Percentiles rank a stretch among this genome's conserved stretches.
These are phyloP conservation scores for Oedothorax gibbosus DNA, from an alignment of 1,140 invertebrate species.

Conservation along the genomic window DNA sequence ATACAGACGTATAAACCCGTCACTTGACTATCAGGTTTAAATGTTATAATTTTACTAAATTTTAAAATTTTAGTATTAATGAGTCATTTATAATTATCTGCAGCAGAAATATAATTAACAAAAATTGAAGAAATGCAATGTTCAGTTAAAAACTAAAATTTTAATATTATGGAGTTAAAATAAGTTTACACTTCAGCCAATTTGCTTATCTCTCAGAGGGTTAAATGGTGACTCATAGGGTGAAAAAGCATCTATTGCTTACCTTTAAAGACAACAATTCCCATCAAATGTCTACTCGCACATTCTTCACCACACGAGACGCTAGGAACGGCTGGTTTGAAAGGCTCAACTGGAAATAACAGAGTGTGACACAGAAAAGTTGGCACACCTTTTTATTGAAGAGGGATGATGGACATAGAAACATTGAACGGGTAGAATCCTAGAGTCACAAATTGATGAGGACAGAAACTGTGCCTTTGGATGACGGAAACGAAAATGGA, in stretches of 20 bases:
- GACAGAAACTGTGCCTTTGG: constrained; percentile 42
- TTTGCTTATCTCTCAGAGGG: too few species aligned
- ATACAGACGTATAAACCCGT: too few species aligned
- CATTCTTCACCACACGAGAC: constrained; percentile 1
- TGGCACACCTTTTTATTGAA: constrained; percentile 41
- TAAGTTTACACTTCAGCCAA: too few species aligned
- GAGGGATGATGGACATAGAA: constrained; percentile 43
- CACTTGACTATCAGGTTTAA: too few species aligned
- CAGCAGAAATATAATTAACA: too few species aligned
- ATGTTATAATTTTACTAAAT: too few species aligned
- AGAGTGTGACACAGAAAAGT: constrained; percentile 21
- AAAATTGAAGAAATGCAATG: too few species aligned
- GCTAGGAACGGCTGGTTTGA: constrained; percentile 49
- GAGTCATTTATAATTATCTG: too few species aligned
- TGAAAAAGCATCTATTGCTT: neutral
- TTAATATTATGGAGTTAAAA: too few species aligned
- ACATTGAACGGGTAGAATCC: constrained; percentile 29
- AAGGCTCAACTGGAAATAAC: constrained; percentile 37
- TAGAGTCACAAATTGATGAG: constrained; percentile 26
- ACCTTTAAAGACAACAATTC: constrained; percentile 19
- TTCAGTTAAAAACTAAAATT: too few species aligned
- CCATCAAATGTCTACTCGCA: constrained; percentile 21
- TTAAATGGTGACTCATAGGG: too few species aligned
- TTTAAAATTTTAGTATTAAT: too few species aligned
- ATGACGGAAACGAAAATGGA: constrained; percentile 1